Base-by-base conservation (phyloP, 2,888 invertebrate species). In the Rhagophthalmus giganteus region DNA sequence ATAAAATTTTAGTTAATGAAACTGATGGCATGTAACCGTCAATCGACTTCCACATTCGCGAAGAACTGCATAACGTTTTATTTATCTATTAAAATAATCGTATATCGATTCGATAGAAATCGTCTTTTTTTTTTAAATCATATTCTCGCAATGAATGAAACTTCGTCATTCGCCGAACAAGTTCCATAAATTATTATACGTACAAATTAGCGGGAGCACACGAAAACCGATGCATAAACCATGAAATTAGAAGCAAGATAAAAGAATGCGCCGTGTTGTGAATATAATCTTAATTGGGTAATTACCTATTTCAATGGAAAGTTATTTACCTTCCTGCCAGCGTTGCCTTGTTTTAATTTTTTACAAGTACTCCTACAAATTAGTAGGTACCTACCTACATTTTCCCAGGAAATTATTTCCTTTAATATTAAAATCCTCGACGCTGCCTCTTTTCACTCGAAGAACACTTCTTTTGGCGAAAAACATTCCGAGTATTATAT, bases 221-320 rank as follows among this genome's bases (percentile, higher is more conserved):
- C 47, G 47, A 47, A n/a, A 47, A 47, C 39, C 33, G 31, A 47
- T 47, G 47, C 47, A 47, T 38, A 38, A 38, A 39, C 47, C 47
- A 47, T 39, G 47, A 47, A 47, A 47, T 47, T 47, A 33, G 9
- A 14, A 20, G 39, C 32, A 16, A 33, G 38, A 38, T 37, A 46
- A 38, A 33, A 47, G 39, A 32, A 31, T 15, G 16, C 47, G 38
- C 32, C 31, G 47, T 47, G 31, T 38, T 26, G 46, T 47, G 32
- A 47, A 32, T 38, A 47, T 47, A 39, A 39, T 47, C 47, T 47
- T 47, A 47, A 47, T 47, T 47, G 27, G 12, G 47, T 38, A 47
- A 39, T 47, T 47, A 47, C 32, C 26, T 47, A 47, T 39, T 39
- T 39, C 47, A 39, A 46, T 46, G 45, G 35, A 46, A 46, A 46